Evolutionary conservation across 2,888 invertebrate species (phyloP).

Genomic region (Ochropleura plecta): DNA sequence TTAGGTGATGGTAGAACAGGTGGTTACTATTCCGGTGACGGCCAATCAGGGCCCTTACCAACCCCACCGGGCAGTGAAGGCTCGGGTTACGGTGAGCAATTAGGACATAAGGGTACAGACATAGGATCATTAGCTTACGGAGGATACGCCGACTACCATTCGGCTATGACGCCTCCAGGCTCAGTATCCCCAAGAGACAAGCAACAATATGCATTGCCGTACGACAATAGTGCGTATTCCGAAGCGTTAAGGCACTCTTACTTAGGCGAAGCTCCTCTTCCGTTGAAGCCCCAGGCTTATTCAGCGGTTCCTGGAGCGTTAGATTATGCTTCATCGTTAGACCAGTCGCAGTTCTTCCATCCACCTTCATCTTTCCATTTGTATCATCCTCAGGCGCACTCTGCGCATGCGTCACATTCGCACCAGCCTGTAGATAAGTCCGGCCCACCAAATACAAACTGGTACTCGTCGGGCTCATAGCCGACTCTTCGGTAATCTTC

Average conservation of each 20-base stretch:
- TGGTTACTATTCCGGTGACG: conserved; percentile 90
- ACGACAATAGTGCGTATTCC: conserved; percentile 92
- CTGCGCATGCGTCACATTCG: conserved; percentile 85
- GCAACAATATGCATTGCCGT: conserved; percentile 91
- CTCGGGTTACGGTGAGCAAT: conserved; percentile 92
- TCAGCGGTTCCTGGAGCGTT: conserved; percentile 93
- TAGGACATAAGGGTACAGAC: conserved; percentile 89
- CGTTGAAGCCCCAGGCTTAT: conserved; percentile 97
- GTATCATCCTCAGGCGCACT: conserved; percentile 93
- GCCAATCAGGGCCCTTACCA: conserved; percentile 94
- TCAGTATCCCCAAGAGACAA: conserved; percentile 98
- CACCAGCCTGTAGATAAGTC: conserved; percentile 91
- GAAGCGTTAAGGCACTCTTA: conserved; percentile 91
- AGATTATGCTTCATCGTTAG: conserved; percentile 92
- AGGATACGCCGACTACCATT: conserved; percentile 95
- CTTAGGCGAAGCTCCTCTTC: conserved; percentile 91
- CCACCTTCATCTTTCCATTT: conserved; percentile 95
- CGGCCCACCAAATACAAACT: conserved; percentile 93
- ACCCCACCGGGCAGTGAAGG: conserved; percentile 98
- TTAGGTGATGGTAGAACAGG: conserved; percentile 87
- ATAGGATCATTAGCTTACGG: conserved; percentile 91
- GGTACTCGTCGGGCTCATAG: conserved; percentile 95
- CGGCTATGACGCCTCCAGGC: conserved; percentile 99
- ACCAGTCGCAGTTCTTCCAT: conserved; percentile 97
- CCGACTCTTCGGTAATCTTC: conserved; percentile 73